Evolutionary conservation across 2,797 vertebrate genomes (phyloP), one percentile per base, ranked within the genome.

Genomic region (Micromesistius poutassou): DNA sequence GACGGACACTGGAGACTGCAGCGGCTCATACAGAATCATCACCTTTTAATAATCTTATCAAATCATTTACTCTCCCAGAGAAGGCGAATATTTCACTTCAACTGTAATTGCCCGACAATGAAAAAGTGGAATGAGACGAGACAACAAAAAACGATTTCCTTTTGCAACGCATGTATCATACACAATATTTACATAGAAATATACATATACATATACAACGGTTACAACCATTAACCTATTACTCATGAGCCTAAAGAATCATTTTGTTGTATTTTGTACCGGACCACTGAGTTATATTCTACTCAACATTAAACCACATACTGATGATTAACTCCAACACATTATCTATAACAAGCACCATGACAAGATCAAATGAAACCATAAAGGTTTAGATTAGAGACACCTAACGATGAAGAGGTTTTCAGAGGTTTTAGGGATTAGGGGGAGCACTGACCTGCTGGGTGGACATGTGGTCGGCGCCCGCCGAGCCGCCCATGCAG

Each of bases 381-480:
- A 66, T 66, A 66, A 6, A 62, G 50, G 0, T 62, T 62, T 62
- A 62, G 50, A n/a, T n/a, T n/a, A 62, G 19, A 62, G 50, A n/a
- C n/a, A 62, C 50, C 50, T 50, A 19, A 50, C 22, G 46, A 50
- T 22, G 16, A 50, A 50, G 19, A 14, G 46, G n/a, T n/a, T n/a
- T n/a, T n/a, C n/a, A n/a, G n/a, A n/a, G n/a, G n/a, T n/a, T n/a
- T n/a, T n/a, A n/a, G n/a, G n/a, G n/a, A n/a, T n/a, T n/a, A n/a
- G n/a, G n/a, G 55, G 22, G 5, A 28, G 62, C 3, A 40, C 36
- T 31, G n/a, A 94, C 94, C 93, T 93, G 93, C 74, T 92, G 90
- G 35, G 70, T 50, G 72, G 73, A 35, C 33, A 35, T 35, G 33
- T 35, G 46, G 79, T 0, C 1, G 1, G 91, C 90, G 16, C 14